A percentile compares a stretch with the other conserved stretches of the same genome.
phyloP scores from a whole-genome alignment of 2,888 invertebrate genomes.

The Mactromeris polynyma region DNA sequence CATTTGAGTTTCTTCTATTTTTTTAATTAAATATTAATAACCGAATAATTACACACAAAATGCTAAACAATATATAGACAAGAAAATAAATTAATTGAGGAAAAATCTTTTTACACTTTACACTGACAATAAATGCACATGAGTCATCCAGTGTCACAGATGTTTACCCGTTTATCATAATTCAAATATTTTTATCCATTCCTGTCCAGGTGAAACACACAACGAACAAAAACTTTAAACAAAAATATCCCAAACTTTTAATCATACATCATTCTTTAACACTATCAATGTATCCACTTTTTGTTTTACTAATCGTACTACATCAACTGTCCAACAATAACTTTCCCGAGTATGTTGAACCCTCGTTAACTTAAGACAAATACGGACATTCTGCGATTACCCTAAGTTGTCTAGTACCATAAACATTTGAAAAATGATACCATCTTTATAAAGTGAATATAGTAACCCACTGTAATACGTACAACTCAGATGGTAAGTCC shows the following conservation, averaged over 20 bases:
- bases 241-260: neutral
- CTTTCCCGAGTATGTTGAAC: neutral
- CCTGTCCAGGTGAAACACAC: neutral
- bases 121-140: neutral
- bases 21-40: too few species aligned
- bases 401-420: conserved; percentile 52
- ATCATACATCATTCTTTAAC: neutral
- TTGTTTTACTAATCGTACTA: neutral
- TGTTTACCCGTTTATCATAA: neutral
- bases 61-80: too few species aligned
- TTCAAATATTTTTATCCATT: neutral
- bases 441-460: conserved; percentile 10
- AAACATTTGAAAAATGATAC: conserved; percentile 39
- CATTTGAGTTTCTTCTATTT: too few species aligned
- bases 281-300: neutral
- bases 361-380: neutral
- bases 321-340: neutral
- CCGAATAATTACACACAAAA: too few species aligned
- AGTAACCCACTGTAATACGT: neutral
- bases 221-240: neutral
- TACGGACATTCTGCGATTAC: neutral
- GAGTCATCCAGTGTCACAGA: neutral
- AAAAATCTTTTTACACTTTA: neutral
- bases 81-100: too few species aligned
- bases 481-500: neutral